Evolutionary conservation across 2,888 invertebrate genomes (phyloP), one percentile per base, ranked within the genome.

Genomic region (Dasypolia templi): DNA sequence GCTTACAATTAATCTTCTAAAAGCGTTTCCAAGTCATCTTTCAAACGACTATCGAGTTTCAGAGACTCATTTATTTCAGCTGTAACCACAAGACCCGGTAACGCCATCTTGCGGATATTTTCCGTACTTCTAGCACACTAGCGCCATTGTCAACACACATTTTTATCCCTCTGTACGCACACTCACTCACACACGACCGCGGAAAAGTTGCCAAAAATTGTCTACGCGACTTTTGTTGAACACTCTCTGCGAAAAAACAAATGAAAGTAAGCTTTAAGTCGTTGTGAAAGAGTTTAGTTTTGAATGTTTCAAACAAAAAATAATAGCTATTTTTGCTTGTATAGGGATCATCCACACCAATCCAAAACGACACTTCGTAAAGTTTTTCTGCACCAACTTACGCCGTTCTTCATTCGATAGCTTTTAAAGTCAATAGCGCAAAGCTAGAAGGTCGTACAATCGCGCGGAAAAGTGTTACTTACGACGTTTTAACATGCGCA

Each of bases 151-250:
- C 79, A 83, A 89, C 90, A 87, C 90, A 91, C 89, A 89, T 91
- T 93, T 93, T 92, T 92, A 91, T 89, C 39, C 79, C 79, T 67
- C 70, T 87, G 80, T 92, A 88, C 80, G 77, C 80, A 93, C 87
- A 83, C 79, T 83, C 89, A 94, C 95, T 76, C 93, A 93, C 92
- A 94, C 94, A 88, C 53, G 53, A 79, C 77, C 63, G 73, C 73
- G 77, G 89, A 92, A 95, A 95, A 94, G 92, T 90, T 91, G 83
- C 82, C 92, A 94, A 95, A 94, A 95, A 94, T 92, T 81, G 75
- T 75, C 56, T 79, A 74, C 72, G 69, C 79, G 79, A 85, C 77
- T 86, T 89, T 85, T 83, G 81, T 74, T 81, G 53, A 73, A 87
- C 82, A 87, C 79, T 85, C 66, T 69, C 19, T 44, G 1, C 0